Base-by-base conservation (phyloP, 2,888 invertebrate species). In the Autographa gamma region DNA sequence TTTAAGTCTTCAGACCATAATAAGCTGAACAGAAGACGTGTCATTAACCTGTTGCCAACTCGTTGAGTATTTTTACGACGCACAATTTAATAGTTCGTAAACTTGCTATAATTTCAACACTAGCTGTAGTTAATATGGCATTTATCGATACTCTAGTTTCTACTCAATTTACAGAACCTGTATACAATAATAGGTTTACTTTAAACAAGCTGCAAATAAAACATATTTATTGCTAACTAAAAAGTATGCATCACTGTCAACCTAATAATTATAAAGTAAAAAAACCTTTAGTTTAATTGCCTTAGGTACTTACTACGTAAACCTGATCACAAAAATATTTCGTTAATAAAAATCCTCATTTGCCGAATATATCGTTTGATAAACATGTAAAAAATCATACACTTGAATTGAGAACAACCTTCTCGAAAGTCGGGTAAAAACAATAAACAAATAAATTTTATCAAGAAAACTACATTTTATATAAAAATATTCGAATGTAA, bases 61-160 rank as follows among this genome's bases (percentile, higher is more conserved):
- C 60, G 70, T 83, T 81, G 63, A 63, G 72, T 74, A 76, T 67
- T 72, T 83, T 79, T 79, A 83, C 65, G 74, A 74, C 69, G 6
- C 11, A 62, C 61, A 71, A 66, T 78, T 60, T 76, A 78, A 59
- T 77, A 73, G 69, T 74, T 69, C 71, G 69, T 81, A 74, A 71
- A 74, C 75, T 72, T 34, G 66, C 62, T 43, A 64, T 73, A 83
- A 83, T 77, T 76, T 74, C 43, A 77, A 73, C 75, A 74, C 69
- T 60, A 62, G 58, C 48, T 25, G 71, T 48, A 69, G 58, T 79
- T 77, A 77, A 79, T 74, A 56, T 66, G 62, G 9, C 52, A 63
- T 73, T 72, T 78, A 78, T 65, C 38, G 69, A 63, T 63, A 34
- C 61, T 70, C 31, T 5, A 43, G 41, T 63, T 68, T 71, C 59